A percentile compares a stretch with the other conserved stretches of the same genome.
phyloP scores from a whole-genome alignment of 2,888 invertebrate genomes.

The Mamestra brassicae region DNA sequence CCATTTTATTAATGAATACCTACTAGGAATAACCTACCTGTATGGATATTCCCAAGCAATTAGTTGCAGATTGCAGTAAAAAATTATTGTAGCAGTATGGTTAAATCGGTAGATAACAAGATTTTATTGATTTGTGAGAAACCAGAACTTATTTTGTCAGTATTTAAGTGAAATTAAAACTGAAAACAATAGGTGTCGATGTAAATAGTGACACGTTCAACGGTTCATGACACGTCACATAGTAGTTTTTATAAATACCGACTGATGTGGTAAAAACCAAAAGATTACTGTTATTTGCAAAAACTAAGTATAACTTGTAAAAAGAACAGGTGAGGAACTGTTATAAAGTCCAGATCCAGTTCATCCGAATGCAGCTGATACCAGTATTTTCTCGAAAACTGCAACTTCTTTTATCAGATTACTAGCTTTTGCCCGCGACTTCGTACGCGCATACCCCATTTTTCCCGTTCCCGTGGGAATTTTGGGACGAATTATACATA shows the following conservation, averaged over 20 bases:
- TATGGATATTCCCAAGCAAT: constrained; percentile 39
- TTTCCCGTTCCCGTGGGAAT: too few species aligned
- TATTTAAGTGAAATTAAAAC: constrained; percentile 13
- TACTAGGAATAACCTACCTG: neutral
- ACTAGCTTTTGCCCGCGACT: too few species aligned
- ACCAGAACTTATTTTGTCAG: constrained; percentile 23
- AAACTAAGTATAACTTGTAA: neutral
- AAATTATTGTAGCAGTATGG: constrained; percentile 8
- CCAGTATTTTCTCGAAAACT: too few species aligned
- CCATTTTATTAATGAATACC: neutral
- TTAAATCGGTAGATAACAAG: neutral
- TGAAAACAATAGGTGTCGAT: constrained; percentile 21
- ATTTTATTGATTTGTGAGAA: constrained; percentile 25
- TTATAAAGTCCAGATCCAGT: too few species aligned
- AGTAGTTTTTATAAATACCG: neutral
- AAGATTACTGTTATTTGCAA: neutral
- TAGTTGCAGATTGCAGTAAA: constrained; percentile 14
- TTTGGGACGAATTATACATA: too few species aligned
- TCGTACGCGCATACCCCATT: too few species aligned
- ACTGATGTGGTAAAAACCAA: neutral
- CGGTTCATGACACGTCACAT: neutral
- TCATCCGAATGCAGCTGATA: too few species aligned
- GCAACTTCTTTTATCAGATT: too few species aligned
- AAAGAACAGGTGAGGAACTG: neutral
- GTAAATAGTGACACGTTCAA: neutral